Base-by-base conservation (phyloP, 2,113 vertebrate genomes). In the Perca flavescens region DNA sequence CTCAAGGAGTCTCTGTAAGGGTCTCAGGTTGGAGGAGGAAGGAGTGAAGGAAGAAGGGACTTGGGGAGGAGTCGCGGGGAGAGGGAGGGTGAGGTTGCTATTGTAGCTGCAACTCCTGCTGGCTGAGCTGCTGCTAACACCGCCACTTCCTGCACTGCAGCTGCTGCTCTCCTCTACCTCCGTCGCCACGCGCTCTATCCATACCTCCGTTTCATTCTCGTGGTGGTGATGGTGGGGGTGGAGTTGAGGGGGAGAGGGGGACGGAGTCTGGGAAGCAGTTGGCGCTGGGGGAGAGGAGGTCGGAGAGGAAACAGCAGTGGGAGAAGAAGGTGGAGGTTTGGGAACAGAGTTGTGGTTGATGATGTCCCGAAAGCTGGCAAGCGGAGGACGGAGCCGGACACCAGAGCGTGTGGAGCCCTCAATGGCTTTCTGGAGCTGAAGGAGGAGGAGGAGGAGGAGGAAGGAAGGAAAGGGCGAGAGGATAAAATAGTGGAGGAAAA, bases 391-490 rank as follows among this genome's bases (percentile, higher is more conserved):
- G 40, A 99, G 96, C 1, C 95, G 95, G 16, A 98, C 96, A 0
- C 98, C 98, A 0, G 96, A 96, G 79, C 96, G 92, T 0, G 97
- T 98, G 77, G 98, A 97, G 49, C 97, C 98, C 62, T 99, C 97
- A 4, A 99, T 98, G 76, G 98, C 97, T 83, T 98, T 98, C 92
- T 99, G 98, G 62, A 99, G 96, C 98, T 99, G 67, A 0, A 34
- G 17, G 61, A 17, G 57, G 40, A 28, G 36, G 21, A 36, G 2
- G 49, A 34, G 31, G 31, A 31, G 31, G 31, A 31, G 31, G 31
- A 34, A 34, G 28, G 17, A 31, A 7, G 17, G 1, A 22, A 6
- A 49, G 19, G 17, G 34, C 0, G 13, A n/a, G 17, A 3, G 22
- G n/a, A 14, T 4, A 22, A 52, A 16, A 14, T 19, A 28, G 47